Evolutionary conservation across 2,113 vertebrate species (phyloP), one percentile per base, ranked within the genome.

Genomic region (Loxodonta africana): DNA sequence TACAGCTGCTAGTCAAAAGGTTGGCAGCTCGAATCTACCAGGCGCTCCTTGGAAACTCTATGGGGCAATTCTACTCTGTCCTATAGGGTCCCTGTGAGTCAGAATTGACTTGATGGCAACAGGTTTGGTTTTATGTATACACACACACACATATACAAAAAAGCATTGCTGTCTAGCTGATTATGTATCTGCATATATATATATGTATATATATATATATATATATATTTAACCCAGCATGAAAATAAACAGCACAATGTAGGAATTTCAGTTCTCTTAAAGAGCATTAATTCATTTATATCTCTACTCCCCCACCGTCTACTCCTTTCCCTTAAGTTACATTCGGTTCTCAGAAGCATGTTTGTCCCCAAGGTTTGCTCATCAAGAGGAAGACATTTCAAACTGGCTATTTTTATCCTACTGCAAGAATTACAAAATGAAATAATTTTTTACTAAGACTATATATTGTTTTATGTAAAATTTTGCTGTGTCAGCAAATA

Each of bases 301-400:
- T 63, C 41, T 95, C 69, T 82, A 14, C 12, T 25, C 15, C 37
- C n/a, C 2, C 6, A 74, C 76, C 0, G 0, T 69, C 86, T 23
- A 23, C 30, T 74, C 60, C 5, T 57, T 73, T 67, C n/a, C 8
- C 15, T 81, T 60, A 80, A 93, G 5, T 69, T 53, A 90, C 21
- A 41, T 80, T 91, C 9, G 74, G 37, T 86, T 86, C 17, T 83
- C 48, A 67, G 96, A 81, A 97, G 2, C 73, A 96, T 23, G 73
- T 83, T 69, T 95, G 44, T 30, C 25, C 5, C 80, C 23, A 76
- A 2, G 26, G 81, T 69, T 92, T 11, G 17, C 81, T 94, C 73
- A 80, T 3, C 28, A 62, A 8, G 10, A 11, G 53, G 74, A 33
- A 91, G 67, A 25, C 23, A 30, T 78, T 53, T 74, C 53, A 81